phyloP scores from a whole-genome alignment of 1,140 invertebrate species.

The Nixonia krombeini region DNA sequence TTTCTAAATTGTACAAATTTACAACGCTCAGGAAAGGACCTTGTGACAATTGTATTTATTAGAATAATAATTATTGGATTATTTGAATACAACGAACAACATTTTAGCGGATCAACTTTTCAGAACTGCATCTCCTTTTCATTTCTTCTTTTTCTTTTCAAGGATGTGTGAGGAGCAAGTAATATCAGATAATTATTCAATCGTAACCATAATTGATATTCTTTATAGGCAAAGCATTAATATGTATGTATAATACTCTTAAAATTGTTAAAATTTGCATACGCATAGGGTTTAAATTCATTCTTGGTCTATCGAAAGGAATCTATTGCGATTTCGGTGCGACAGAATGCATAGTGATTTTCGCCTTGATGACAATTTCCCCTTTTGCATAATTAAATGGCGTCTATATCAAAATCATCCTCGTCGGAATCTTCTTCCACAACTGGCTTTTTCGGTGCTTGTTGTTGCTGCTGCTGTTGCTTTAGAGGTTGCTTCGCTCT shows the following conservation, averaged over 20 bases:
- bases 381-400: constrained; percentile 86
- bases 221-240: constrained; percentile 51
- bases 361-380: constrained; percentile 27
- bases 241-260: constrained; percentile 42
- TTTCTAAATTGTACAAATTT: too few relatives aligned
- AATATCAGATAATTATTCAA: constrained; percentile 11
- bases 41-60: constrained; percentile 52
- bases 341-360: constrained; percentile 35
- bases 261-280: constrained; percentile 56
- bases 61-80: constrained; percentile 53
- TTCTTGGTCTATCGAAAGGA: constrained; percentile 48
- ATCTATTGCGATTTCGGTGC: constrained; percentile 40
- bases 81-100: constrained; percentile 60
- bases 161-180: constrained; percentile 8
- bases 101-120: constrained; percentile 54
- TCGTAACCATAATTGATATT: constrained; percentile 46
- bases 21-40: background rate
- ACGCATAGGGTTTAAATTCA: constrained; percentile 27
- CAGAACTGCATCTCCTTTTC: constrained; percentile 2
- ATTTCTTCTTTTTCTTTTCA: background rate
- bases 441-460: constrained; percentile 67
- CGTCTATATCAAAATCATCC: constrained; percentile 92
- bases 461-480: constrained; percentile 75
- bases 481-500: constrained; percentile 83
- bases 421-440: constrained; percentile 77